These are phyloP conservation scores for Ctenomys sociabilis DNA, from an alignment of 2,113 vertebrate genomes.

Conservation along the genomic window DNA sequence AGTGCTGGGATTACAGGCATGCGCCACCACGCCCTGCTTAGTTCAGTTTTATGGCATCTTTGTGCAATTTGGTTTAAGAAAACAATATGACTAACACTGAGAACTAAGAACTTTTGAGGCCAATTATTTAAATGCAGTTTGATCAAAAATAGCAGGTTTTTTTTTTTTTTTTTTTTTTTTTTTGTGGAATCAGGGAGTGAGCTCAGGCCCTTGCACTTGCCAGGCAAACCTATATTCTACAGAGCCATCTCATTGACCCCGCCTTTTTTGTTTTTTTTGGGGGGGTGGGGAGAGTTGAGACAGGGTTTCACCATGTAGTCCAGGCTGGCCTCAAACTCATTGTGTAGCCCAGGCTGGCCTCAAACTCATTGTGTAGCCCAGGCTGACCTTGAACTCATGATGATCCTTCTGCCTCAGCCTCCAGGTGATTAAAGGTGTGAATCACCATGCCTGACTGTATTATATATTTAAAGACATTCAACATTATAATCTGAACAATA, in stretches of 20 bases:
- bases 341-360: not conserved
- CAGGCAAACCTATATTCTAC: too few species aligned
- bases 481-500: not conserved
- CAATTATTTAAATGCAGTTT: not conserved
- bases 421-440: not conserved
- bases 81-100: not conserved
- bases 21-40: too few species aligned
- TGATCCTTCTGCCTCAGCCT: not conserved
- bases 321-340: not conserved
- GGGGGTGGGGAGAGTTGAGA: not conserved
- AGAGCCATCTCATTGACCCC: accelerated
- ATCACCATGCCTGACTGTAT: not conserved
- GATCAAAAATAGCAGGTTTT: not conserved
- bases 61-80: not conserved
- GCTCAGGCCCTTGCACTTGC: too few species aligned
- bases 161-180: not conserved
- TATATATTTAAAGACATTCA: not conserved
- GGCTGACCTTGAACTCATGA: not conserved
- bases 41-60: constrained; percentile 31
- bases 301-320: not conserved
- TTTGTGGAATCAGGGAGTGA: too few species aligned
- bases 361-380: not conserved
- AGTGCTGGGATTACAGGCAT: too few species aligned
- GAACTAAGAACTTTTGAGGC: not conserved
- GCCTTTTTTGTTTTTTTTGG: too few species aligned